Conservation (phyloP, 2,888 invertebrate genomes). For the Didymodactylos carnosus region DNA sequence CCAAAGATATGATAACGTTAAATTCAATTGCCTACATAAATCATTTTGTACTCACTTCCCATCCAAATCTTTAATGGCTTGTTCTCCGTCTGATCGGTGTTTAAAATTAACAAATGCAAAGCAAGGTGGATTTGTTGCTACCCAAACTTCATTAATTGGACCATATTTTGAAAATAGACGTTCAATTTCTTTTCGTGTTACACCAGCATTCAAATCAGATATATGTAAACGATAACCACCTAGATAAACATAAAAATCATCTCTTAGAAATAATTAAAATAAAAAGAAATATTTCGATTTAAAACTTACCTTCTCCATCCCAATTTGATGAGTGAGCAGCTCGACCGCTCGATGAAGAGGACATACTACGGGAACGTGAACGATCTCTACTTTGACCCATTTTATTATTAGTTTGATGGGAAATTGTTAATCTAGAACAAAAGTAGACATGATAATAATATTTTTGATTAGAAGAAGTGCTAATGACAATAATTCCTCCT, state of each 20-base stretch:
- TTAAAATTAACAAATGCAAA: constrained; percentile 45
- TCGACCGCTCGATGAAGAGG: neutral
- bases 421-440: too few relatives aligned
- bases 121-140: constrained; percentile 43
- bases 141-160: constrained; percentile 41
- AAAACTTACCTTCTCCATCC: neutral
- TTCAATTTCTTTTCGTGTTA: constrained; percentile 39
- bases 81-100: constrained; percentile 45
- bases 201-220: constrained; percentile 40
- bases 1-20: too few relatives aligned
- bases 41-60: constrained; percentile 43
- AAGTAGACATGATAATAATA: too few relatives aligned
- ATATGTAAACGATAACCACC: constrained; percentile 39
- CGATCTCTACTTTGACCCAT: neutral
- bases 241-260: neutral
- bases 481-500: too few relatives aligned
- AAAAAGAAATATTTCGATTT: too few relatives aligned
- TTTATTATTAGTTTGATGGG: too few relatives aligned
- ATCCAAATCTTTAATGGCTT: constrained; percentile 58
- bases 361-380: neutral
- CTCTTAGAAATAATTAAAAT: too few relatives aligned
- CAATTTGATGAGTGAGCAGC: neutral
- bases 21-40: too few relatives aligned
- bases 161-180: constrained; percentile 41
- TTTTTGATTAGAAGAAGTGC: too few relatives aligned